Evolutionary conservation across 2,113 vertebrate genomes (phyloP).

Genomic region (Myiopsitta monachus): DNA sequence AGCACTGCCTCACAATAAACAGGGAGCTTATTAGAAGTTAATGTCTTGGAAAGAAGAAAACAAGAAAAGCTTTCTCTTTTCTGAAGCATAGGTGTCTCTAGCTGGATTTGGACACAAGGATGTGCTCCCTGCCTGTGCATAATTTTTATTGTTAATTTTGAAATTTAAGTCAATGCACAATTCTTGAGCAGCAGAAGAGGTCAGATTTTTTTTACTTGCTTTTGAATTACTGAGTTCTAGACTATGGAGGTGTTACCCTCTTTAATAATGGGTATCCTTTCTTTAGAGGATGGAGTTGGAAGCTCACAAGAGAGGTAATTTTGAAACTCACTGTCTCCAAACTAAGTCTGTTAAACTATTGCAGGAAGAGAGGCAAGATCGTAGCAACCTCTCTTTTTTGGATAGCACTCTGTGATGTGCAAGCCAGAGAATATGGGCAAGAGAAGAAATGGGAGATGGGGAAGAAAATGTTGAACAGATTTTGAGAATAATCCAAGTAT

Average conservation of each 20-base stretch:
- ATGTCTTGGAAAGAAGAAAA: not conserved
- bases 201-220: not conserved
- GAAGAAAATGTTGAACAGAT: not conserved
- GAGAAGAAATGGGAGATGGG: not conserved
- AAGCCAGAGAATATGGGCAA: not conserved
- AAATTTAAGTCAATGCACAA: not conserved
- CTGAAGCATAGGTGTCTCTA: not conserved
- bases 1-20: not conserved
- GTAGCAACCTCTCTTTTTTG: not conserved
- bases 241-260: not conserved
- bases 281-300: not conserved
- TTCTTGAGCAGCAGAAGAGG: not conserved
- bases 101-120: not conserved
- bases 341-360: not conserved
- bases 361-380: not conserved
- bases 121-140: not conserved
- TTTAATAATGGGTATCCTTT: not conserved
- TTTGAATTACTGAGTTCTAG: not conserved
- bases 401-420: not conserved
- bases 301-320: not conserved
- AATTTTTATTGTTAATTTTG: not conserved
- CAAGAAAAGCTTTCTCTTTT: not conserved
- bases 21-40: not conserved
- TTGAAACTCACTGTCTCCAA: not conserved
- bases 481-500: conserved; percentile 12